Evolutionary conservation across 2,797 vertebrate genomes (phyloP), one percentile per base, ranked within the genome.

Genomic region (Percopsis omiscomaycus): DNA sequence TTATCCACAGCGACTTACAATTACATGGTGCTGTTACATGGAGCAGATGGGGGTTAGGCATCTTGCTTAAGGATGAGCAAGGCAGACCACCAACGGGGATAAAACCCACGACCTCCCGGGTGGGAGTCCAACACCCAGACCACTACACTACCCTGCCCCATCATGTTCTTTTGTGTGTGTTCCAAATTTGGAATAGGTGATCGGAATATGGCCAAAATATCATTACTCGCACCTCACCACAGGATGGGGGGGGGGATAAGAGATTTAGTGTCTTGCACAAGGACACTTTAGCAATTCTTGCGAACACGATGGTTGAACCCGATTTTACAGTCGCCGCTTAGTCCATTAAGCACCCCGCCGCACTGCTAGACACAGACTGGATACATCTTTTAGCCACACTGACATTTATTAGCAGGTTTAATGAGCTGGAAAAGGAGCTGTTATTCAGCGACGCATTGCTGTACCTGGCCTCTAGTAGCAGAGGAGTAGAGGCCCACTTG

Each of bases 381-480:
- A 2, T 12, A n/a, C 50, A 77, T 66, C 54, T 54, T 56, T 70
- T 50, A 63, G 61, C 50, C 54, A 37, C 64, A 75, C 46, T 37
- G 3, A 0, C 61, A 69, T 53, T 10, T 59, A 61, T 59, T 55
- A 37, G 62, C 51, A 63, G 49, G 54, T 59, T 48, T 55, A 59
- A 66, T 61, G 55, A 2, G 2, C 61, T 28, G 13, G 55, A 68
- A 63, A 30, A 16, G 37, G 5, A 50, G 59, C 28, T 29, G 10
- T n/a, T 66, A 53, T 52, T 42, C 9, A 70, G 57, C 22, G 2
- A 46, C 12, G 55, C 64, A 29, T 42, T 12, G 14, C 22, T 66
- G 61, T 88, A 97, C 97, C 97, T 98, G 86, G 94, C 92, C 87
- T 99, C 97, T 79, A 98, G 90, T 62, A 99, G 88, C 62, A 98